Evolutionary conservation across 2,113 vertebrate genomes (phyloP).

Genomic region (Vanacampus margaritifer): DNA sequence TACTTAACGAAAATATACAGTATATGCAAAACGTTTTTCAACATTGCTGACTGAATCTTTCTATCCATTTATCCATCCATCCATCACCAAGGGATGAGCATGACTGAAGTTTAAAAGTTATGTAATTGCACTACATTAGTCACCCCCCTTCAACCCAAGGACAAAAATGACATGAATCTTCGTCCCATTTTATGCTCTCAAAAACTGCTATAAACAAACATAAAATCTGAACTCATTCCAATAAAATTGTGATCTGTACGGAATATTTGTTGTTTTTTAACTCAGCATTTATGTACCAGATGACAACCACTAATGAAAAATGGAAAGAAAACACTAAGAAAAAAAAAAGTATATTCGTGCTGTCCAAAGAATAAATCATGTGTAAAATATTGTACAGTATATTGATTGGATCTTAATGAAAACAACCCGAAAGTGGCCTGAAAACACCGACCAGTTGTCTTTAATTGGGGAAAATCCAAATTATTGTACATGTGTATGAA

Average conservation of each 20-base stretch:
- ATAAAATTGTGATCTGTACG: neutral
- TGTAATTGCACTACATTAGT: neutral
- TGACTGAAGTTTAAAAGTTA: neutral
- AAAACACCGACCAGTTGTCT: neutral
- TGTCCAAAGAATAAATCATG: slow-evolving; percentile 45
- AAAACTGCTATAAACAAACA: neutral
- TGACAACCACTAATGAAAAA: neutral
- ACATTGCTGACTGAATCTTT: no score
- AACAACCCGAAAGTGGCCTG: neutral
- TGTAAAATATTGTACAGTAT: slow-evolving; percentile 13
- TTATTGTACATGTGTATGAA: neutral
- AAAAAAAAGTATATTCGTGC: slow-evolving; percentile 21
- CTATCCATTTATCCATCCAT: neutral
- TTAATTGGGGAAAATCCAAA: neutral
- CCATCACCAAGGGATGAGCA: neutral
- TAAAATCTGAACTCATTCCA: no score
- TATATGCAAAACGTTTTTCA: neutral
- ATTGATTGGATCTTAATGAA: slow-evolving; percentile 43
- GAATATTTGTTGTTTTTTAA: no score
- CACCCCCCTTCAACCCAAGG: neutral
- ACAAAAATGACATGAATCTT: neutral
- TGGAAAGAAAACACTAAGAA: neutral
- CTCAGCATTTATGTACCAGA: neutral
- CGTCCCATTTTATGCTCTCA: neutral
- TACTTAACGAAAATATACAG: neutral